Conservation (phyloP, 2,113 vertebrate genomes). For the Cyprinodon brontotheroides region DNA sequence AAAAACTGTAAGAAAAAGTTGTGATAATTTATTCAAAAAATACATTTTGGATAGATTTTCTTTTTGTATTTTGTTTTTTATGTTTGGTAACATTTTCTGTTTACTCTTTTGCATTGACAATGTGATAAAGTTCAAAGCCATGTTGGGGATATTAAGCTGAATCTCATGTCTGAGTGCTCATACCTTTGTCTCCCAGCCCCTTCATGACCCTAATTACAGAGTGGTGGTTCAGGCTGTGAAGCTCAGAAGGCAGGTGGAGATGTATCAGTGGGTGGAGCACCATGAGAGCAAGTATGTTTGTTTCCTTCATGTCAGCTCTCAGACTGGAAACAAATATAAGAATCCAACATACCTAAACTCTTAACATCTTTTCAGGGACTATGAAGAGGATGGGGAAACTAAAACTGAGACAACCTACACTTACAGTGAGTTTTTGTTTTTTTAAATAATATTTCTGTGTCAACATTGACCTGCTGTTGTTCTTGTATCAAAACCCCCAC, state of each 20-base stretch:
- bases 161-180: background rate
- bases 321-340: background rate
- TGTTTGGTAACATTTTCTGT: background rate
- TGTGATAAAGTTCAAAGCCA: too few relatives aligned
- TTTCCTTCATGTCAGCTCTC: conserved; percentile 2
- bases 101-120: background rate
- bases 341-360: background rate
- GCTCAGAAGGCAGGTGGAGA: conserved; percentile 91
- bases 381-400: conserved; percentile 87
- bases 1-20: too few relatives aligned
- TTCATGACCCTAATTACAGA: conserved; percentile 94
- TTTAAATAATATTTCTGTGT: background rate
- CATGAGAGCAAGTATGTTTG: conserved; percentile 87
- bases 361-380: conserved; percentile 80
- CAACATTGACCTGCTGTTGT: background rate
- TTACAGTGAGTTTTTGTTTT: conserved; percentile 86
- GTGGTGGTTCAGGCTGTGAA: conserved; percentile 90
- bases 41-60: background rate
- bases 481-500: background rate
- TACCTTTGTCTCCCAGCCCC: conserved; percentile 77
- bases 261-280: conserved; percentile 98
- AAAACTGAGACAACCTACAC: conserved; percentile 92
- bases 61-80: background rate
- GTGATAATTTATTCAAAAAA: too few relatives aligned
- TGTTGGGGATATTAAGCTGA: background rate